These are phyloP conservation scores for Brachyptera putata DNA, from an alignment of 2,888 invertebrate genomes.

Conservation along the genomic window DNA sequence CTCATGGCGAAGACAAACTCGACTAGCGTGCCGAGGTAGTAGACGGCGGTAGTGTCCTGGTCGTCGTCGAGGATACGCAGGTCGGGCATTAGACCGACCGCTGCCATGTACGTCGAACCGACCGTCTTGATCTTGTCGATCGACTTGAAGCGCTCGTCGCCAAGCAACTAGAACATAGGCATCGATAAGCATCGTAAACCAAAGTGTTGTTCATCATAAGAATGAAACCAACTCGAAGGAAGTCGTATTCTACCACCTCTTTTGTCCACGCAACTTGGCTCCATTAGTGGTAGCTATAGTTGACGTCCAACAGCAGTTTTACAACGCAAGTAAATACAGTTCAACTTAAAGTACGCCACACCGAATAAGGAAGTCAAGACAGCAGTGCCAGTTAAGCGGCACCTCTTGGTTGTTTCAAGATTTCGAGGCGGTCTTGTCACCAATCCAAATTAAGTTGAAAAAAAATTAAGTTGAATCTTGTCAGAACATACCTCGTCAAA, in stretches of 20 bases:
- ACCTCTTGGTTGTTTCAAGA: too few species aligned
- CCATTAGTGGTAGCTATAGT: too few species aligned
- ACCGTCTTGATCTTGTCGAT: slow-evolving; percentile 94
- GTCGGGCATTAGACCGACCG: slow-evolving; percentile 84
- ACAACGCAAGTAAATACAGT: not conserved
- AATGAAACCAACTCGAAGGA: too few species aligned
- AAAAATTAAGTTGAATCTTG: not conserved
- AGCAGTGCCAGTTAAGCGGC: too few species aligned
- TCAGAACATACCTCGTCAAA: slow-evolving; percentile 75
- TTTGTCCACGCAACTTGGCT: too few species aligned
- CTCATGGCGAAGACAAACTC: slow-evolving; percentile 89
- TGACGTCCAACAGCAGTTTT: too few species aligned
- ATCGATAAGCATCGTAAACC: too few species aligned
- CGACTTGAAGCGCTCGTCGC: slow-evolving; percentile 78
- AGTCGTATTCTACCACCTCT: too few species aligned
- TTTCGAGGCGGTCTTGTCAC: too few species aligned
- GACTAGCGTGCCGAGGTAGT: slow-evolving; percentile 72
- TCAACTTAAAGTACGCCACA: too few species aligned
- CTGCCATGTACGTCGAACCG: slow-evolving; percentile 91
- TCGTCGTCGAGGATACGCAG: slow-evolving; percentile 63
- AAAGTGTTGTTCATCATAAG: too few species aligned
- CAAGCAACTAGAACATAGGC: slow-evolving; percentile 71
- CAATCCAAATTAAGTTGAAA: not conserved
- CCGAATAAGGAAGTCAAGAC: too few species aligned
- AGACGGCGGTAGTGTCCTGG: slow-evolving; percentile 58